Conservation (phyloP, 1,140 invertebrate genomes). For the Orchestia grillus region DNA sequence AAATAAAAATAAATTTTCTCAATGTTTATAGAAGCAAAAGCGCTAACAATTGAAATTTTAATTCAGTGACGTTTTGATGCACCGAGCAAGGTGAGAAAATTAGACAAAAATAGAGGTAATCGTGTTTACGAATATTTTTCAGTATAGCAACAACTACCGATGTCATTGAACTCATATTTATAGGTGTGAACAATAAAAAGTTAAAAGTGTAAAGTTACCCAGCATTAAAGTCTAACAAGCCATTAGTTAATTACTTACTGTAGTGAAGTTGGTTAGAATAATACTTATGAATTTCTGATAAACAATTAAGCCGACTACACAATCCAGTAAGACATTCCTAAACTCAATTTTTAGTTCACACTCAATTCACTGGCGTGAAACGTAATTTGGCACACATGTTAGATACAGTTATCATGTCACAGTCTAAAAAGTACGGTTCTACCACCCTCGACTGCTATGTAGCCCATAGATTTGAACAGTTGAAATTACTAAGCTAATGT, state of each 20-base stretch:
- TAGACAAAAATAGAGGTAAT: not conserved
- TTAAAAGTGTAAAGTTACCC: not conserved
- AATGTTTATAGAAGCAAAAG: not conserved
- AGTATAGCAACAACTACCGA: not conserved
- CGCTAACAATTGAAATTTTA: not conserved
- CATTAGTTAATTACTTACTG: not conserved
- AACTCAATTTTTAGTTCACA: not conserved
- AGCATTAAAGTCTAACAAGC: not conserved
- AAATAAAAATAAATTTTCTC: not conserved
- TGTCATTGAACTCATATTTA: not conserved
- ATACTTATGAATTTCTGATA: not conserved
- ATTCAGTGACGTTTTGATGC: not conserved
- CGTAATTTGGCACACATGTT: not conserved
- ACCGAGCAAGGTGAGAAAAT: not conserved
- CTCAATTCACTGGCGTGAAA: not conserved
- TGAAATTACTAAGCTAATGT: no score
- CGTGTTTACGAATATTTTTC: not conserved
- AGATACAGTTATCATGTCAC: not conserved
- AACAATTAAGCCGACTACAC: no score
- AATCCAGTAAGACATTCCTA: no score
- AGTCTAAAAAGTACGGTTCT: not conserved
- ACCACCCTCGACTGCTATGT: not conserved
- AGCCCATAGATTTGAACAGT: not conserved
- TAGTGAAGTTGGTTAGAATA: not conserved
- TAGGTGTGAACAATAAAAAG: not conserved